Conservation (phyloP, 2,888 invertebrate species). For the Smittia aterrima region DNA sequence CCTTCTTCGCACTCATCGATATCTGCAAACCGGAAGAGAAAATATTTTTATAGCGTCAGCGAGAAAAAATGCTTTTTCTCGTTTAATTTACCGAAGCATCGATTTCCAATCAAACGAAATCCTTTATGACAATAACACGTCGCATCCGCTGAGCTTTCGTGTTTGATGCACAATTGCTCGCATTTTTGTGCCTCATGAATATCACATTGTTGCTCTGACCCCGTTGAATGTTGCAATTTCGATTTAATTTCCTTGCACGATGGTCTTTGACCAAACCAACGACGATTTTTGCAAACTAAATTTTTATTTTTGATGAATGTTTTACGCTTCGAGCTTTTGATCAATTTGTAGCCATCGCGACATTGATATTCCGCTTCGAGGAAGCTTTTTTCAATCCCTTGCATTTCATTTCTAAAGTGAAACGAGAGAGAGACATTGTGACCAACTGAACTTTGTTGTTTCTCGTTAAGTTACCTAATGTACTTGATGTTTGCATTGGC, state of each 20-base stretch:
- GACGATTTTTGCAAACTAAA: constrained; percentile 44
- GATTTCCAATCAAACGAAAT: constrained; percentile 49
- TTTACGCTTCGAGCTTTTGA: constrained; percentile 30
- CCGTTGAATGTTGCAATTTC: constrained; percentile 11
- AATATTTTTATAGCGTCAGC: neutral
- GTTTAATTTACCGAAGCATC: constrained; percentile 44
- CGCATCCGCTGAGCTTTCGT: constrained; percentile 47
- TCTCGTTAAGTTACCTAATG: constrained; percentile 43
- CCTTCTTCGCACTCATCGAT: constrained; percentile 55
- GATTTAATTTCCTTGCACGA: constrained; percentile 42
- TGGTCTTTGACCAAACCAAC: constrained; percentile 44
- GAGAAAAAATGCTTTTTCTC: neutral
- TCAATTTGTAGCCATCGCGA: constrained; percentile 43
- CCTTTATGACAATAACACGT: constrained; percentile 56
- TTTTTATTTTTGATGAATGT: constrained; percentile 39
- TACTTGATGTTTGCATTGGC: constrained; percentile 44
- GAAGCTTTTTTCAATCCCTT: constrained; percentile 43
- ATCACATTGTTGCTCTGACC: constrained; percentile 33
- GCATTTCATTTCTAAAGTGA: constrained; percentile 43
- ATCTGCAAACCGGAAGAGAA: constrained; percentile 48
- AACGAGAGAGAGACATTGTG: neutral
- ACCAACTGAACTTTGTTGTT: neutral
- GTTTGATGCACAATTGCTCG: constrained; percentile 44
- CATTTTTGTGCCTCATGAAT: constrained; percentile 42
- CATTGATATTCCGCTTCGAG: constrained; percentile 45